Conservation (phyloP, 2,113 vertebrate species). For the Telmatochromis brichardi region DNA sequence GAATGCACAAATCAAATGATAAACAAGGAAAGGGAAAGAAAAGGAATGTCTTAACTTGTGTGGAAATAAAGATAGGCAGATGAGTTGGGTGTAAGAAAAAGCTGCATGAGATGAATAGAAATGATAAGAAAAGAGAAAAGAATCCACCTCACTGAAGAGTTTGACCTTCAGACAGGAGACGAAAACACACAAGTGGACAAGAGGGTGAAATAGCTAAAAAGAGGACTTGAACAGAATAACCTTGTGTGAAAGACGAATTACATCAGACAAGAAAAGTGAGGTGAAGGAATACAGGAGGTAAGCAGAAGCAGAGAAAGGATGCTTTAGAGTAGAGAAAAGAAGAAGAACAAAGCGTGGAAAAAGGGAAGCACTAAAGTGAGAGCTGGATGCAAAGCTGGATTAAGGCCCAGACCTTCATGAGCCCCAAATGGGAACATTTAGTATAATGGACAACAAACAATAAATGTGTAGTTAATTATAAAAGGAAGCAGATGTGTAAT, state of each 20-base stretch:
- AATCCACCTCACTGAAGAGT: neutral
- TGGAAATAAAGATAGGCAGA: neutral
- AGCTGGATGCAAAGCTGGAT: neutral
- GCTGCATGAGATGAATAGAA: neutral
- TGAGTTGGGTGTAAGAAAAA: neutral
- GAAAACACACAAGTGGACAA: neutral
- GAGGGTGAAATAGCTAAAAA: neutral
- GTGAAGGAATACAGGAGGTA: neutral
- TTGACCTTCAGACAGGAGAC: slow-evolving; percentile 12
- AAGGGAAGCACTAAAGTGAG: neutral
- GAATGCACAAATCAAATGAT: neutral
- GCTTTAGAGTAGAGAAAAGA: neutral
- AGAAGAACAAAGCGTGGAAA: neutral
- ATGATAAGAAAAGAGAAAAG: neutral
- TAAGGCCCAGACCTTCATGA: neutral
- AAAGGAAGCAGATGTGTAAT: neutral
- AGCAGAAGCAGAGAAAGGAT: neutral
- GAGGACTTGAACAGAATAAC: neutral
- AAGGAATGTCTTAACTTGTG: neutral
- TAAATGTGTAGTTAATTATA: neutral
- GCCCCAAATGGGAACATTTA: neutral
- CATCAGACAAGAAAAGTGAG: neutral
- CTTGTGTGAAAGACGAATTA: neutral
- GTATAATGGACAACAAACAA: neutral
- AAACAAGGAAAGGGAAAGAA: neutral